Percentiles rank a stretch among this genome's conserved stretches.
These are phyloP conservation scores for Leptinotarsa texana DNA, from an alignment of 1,140 invertebrate species.

Conservation along the genomic window DNA sequence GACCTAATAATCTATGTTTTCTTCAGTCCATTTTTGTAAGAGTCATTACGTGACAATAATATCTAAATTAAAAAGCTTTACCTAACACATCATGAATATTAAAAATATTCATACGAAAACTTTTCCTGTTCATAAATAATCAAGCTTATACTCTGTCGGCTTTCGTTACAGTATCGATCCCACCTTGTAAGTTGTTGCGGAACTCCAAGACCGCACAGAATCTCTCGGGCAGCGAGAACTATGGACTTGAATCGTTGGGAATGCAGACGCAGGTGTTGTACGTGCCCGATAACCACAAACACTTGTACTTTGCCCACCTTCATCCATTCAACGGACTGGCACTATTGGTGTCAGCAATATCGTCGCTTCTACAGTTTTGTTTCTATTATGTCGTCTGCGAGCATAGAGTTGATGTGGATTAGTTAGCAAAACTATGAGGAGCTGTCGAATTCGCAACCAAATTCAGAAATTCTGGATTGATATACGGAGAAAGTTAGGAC, in stretches of 20 bases:
- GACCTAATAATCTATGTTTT: too few relatives aligned
- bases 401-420: not conserved
- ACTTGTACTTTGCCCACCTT: not conserved
- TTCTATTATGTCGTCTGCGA: not conserved
- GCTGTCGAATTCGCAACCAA: not conserved
- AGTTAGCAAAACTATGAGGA: conserved; percentile 3
- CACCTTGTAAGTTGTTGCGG: conserved; percentile 1
- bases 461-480: not conserved
- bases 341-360: not conserved
- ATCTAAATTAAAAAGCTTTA: too few relatives aligned
- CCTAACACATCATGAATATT: too few relatives aligned
- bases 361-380: not conserved
- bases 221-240: conserved; percentile 1
- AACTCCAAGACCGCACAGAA: conserved; percentile 7
- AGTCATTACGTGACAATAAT: too few relatives aligned
- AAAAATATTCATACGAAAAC: too few relatives aligned
- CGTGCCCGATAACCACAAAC: conserved; percentile 2
- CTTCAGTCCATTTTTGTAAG: too few relatives aligned
- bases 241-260: not conserved
- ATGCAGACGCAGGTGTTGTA: conserved; percentile 5
- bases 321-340: not conserved
- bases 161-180: not conserved
- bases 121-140: too few relatives aligned
- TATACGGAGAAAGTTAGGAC: not conserved
- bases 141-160: not conserved